phyloP scores from a whole-genome alignment of 1,140 invertebrate genomes.

The Drosophila rufa region DNA sequence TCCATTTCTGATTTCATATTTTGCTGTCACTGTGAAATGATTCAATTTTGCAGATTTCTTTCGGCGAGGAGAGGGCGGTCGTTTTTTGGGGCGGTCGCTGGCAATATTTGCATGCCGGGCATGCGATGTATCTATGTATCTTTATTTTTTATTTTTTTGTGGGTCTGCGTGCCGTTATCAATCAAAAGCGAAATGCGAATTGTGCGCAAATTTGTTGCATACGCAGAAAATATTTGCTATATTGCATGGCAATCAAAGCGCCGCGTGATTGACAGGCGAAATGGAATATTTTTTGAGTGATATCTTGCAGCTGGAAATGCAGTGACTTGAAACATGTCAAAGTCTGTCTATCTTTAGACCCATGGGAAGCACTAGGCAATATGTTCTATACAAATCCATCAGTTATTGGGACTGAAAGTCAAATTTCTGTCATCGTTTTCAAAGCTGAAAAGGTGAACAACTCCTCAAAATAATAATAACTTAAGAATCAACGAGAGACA shows the following conservation, averaged over 20 bases:
- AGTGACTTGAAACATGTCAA: conserved; percentile 44
- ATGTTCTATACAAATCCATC: conserved; percentile 12
- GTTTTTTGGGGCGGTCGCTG: conserved; percentile 13
- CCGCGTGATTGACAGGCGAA: conserved; percentile 36
- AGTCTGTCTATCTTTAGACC: conserved; percentile 33
- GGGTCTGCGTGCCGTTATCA: conserved; percentile 49
- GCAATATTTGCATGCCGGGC: conserved; percentile 61
- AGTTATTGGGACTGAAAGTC: conserved; percentile 9
- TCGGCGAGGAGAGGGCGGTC: not conserved
- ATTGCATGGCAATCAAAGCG: conserved; percentile 50
- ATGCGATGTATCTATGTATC: conserved; percentile 37
- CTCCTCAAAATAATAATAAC: not conserved
- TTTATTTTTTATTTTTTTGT: conserved; percentile 11
- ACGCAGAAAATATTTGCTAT: conserved; percentile 52
- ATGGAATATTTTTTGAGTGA: conserved; percentile 49
- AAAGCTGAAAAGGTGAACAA: not conserved
- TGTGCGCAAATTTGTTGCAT: conserved; percentile 61
- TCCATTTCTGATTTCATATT: conserved; percentile 79
- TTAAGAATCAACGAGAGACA: too few relatives aligned
- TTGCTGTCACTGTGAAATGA: conserved; percentile 79
- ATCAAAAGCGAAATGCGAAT: conserved; percentile 60
- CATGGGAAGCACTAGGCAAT: not conserved
- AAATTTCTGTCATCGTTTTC: not conserved
- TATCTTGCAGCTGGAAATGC: conserved; percentile 43
- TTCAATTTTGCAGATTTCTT: conserved; percentile 78